Conservation (phyloP, 2,888 invertebrate genomes). For the Melieria picta region DNA sequence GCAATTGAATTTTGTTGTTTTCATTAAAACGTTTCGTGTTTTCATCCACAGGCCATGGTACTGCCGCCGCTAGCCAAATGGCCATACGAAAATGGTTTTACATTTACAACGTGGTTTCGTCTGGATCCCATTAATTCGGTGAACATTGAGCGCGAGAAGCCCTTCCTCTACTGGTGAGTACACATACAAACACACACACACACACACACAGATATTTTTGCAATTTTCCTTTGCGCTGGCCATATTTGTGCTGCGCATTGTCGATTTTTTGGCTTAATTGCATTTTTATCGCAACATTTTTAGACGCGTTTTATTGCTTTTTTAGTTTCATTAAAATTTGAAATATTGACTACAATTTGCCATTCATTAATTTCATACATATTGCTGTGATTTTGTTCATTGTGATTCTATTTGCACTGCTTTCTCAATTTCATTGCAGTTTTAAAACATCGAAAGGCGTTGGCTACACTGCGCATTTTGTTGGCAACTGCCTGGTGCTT, state of each 20-base stretch:
- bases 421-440: conserved; percentile 68
- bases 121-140: conserved; percentile 98
- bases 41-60: conserved; percentile 83
- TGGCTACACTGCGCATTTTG: conserved; percentile 99
- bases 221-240: no score
- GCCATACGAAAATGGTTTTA: conserved; percentile 99
- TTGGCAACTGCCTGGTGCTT: conserved; percentile 97
- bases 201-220: background rate
- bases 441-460: conserved; percentile 99
- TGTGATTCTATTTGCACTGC: conserved; percentile 14
- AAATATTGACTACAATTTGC: conserved; percentile 43
- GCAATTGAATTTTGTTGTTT: conserved; percentile 14
- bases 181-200: background rate
- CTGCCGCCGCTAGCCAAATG: conserved; percentile 97
- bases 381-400: conserved; percentile 26
- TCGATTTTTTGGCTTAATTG: background rate
- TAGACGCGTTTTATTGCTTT: conserved; percentile 6
- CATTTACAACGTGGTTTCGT: conserved; percentile 99
- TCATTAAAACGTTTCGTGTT: no score
- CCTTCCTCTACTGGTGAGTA: conserved; percentile 94
- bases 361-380: conserved; percentile 33
- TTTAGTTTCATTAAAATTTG: conserved; percentile 27
- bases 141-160: conserved; percentile 98
- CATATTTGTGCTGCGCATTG: background rate
- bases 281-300: background rate